phyloP scores from a whole-genome alignment of 2,888 invertebrate species.

The Uropetala carovei region DNA sequence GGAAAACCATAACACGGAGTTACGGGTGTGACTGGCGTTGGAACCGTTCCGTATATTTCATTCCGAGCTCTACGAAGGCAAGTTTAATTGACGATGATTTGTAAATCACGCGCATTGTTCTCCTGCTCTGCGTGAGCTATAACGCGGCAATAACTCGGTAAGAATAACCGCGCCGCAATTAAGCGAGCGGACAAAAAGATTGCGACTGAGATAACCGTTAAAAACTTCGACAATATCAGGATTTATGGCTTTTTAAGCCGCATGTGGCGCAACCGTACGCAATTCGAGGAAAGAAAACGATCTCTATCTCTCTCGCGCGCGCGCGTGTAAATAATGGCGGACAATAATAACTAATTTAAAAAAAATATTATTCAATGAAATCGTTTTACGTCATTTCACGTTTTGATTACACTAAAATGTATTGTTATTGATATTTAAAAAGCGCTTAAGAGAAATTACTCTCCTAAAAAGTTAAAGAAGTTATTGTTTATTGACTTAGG shows the following conservation, averaged over 20 bases:
- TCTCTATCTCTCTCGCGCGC: too few relatives aligned
- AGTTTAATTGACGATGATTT: slow-evolving; percentile 1
- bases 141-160: not conserved
- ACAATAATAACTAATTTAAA: too few relatives aligned
- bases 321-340: too few relatives aligned
- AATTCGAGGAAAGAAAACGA: not conserved
- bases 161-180: not conserved
- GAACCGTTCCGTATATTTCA: not conserved
- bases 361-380: too few relatives aligned
- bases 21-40: not conserved
- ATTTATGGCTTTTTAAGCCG: not conserved
- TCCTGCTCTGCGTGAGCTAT: not conserved
- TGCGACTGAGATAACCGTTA: not conserved
- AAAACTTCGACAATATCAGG: not conserved
- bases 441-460: too few relatives aligned
- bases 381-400: too few relatives aligned
- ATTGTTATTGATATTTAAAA: too few relatives aligned
- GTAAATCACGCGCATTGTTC: not conserved
- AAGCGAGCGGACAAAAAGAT: not conserved
- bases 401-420: too few relatives aligned
- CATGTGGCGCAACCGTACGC: not conserved
- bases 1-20: not conserved
- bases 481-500: too few relatives aligned
- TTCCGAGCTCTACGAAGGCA: not conserved
- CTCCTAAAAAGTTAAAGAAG: too few relatives aligned